These are phyloP conservation scores for Cataglyphis hispanica DNA, from an alignment of 1,140 invertebrate species.

Conservation along the genomic window DNA sequence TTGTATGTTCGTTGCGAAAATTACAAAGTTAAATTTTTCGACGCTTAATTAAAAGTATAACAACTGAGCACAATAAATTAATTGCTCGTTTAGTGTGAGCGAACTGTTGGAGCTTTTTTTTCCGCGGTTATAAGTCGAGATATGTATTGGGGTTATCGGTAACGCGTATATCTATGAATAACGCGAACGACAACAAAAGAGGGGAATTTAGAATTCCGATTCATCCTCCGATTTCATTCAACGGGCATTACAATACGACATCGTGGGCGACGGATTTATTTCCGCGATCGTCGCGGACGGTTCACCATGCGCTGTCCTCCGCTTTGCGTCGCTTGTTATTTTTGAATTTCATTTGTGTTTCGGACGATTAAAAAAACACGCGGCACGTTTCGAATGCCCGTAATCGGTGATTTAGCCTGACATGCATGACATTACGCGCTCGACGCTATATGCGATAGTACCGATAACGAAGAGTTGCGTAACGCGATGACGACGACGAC, in stretches of 20 bases:
- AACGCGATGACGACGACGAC: constrained; percentile 15
- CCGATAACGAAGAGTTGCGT: constrained; percentile 42
- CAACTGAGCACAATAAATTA: background rate
- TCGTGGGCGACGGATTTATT: constrained; percentile 28
- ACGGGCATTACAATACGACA: background rate
- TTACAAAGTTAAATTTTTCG: background rate
- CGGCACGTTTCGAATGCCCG: background rate
- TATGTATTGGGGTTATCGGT: background rate
- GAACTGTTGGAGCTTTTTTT: background rate
- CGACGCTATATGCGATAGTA: constrained; percentile 21
- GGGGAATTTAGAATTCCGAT: constrained; percentile 20
- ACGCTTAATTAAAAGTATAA: background rate
- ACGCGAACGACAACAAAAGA: background rate
- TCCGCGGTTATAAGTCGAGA: background rate
- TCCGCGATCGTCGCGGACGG: background rate
- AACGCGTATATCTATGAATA: constrained; percentile 5
- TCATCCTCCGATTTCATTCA: background rate
- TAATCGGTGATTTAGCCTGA: constrained; percentile 20
- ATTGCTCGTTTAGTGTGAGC: background rate
- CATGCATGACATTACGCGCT: background rate
- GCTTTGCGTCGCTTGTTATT: background rate
- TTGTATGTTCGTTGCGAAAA: background rate
- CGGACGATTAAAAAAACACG: background rate
- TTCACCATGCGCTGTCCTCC: background rate
- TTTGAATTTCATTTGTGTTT: background rate